A percentile compares a stretch with the other conserved stretches of the same genome.
These are phyloP conservation scores for Agelas oroides DNA, from an alignment of 37 sponge, comb jelly and placozoan species.

Conservation along the genomic window DNA sequence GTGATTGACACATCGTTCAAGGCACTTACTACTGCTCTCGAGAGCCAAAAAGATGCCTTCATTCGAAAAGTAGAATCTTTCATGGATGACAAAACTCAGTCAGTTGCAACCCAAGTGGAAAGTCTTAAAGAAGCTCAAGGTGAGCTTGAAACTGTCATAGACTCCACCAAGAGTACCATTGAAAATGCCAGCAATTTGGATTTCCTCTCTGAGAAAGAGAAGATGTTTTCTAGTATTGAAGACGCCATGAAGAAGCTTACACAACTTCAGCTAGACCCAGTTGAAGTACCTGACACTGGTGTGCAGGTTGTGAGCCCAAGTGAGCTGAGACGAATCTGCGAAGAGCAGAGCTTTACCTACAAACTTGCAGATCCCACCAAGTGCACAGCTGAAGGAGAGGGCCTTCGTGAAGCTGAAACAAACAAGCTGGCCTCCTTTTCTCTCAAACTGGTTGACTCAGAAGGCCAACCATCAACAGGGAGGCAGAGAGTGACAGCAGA, in stretches of 20 bases:
- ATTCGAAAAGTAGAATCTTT: no score
- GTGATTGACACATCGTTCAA: not conserved
- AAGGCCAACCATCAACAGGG: not conserved
- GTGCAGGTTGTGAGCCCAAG: not conserved
- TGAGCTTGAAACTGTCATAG: no score
- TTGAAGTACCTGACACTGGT: not conserved
- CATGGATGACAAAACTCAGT: not conserved
- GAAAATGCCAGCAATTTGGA: no score
- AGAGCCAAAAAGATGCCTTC: not conserved
- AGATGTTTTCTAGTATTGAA: no score
- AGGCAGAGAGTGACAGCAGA: conserved; percentile 9
- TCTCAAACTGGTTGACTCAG: not conserved
- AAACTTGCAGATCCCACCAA: not conserved
- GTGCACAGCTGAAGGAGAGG: not conserved
- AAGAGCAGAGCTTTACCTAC: not conserved
- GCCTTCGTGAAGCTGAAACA: not conserved
- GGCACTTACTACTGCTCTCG: not conserved
- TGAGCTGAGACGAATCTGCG: not conserved
- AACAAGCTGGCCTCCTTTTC: not conserved
- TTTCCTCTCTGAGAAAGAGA: no score
- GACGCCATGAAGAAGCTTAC: not conserved
- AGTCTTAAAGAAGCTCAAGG: not conserved
- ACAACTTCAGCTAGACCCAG: not conserved
- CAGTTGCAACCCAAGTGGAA: conserved; percentile 3
- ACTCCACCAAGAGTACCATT: no score